phyloP scores from a whole-genome alignment of 2,797 vertebrate genomes.

The Sciurus carolinensis region DNA sequence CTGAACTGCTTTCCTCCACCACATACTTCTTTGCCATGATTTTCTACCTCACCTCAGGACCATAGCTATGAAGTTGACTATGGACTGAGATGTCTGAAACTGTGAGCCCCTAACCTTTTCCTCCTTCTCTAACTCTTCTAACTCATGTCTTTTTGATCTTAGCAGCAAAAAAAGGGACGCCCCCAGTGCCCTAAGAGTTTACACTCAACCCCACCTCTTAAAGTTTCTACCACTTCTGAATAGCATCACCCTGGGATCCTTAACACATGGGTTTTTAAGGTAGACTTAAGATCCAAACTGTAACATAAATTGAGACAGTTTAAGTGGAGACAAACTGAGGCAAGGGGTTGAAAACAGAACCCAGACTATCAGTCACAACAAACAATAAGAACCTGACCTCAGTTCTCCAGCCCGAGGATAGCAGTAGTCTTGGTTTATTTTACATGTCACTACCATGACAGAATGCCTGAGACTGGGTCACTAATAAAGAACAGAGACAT shows the following conservation, averaged over 20 bases:
- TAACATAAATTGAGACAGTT: neutral
- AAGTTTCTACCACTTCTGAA: neutral
- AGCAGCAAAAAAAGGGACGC: too few relatives aligned
- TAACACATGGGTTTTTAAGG: neutral
- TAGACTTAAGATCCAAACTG: neutral
- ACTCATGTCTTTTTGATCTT: too few relatives aligned
- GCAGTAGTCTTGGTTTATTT: neutral
- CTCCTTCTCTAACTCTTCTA: too few relatives aligned
- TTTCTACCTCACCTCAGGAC: too few relatives aligned
- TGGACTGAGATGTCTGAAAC: too few relatives aligned
- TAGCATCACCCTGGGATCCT: neutral
- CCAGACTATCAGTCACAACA: neutral
- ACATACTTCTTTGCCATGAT: too few relatives aligned
- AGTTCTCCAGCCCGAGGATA: neutral
- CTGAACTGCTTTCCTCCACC: too few relatives aligned
- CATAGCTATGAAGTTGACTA: too few relatives aligned
- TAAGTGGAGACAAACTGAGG: neutral
- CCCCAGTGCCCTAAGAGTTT: neutral
- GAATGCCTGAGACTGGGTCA: neutral
- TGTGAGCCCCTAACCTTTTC: too few relatives aligned
- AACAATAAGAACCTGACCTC: neutral
- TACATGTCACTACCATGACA: neutral
- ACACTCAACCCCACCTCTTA: neutral
- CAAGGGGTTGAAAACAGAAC: neutral
- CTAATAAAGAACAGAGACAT: neutral